A percentile compares a stretch with the other conserved stretches of the same genome.
Evolutionary conservation across 2,888 invertebrate genomes (phyloP).

Genomic region (Lasioglossum figueresi): DNA sequence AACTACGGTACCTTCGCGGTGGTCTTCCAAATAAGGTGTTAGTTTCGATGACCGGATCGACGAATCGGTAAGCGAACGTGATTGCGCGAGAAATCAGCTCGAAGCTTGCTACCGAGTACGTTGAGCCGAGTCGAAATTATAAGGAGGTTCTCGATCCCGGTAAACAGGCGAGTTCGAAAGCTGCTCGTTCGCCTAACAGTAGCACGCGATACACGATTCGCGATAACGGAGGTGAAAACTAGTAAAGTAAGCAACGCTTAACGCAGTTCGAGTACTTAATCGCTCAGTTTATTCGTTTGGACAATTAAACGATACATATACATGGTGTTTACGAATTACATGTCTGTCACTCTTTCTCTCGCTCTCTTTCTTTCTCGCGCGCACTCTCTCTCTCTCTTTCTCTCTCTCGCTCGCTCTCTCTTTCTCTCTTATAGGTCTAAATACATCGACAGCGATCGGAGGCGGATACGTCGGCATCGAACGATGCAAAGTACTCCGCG

Average conservation of each 20-base stretch:
- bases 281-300: conserved; percentile 76
- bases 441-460: conserved; percentile 79
- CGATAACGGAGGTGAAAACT: background rate
- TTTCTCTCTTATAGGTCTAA: conserved; percentile 71
- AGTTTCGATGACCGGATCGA: background rate
- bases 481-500: conserved; percentile 43
- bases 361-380: background rate
- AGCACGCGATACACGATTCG: background rate
- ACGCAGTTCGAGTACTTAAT: conserved; percentile 64
- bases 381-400: background rate
- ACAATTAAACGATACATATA: conserved; percentile 83
- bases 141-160: conserved; percentile 22
- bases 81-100: background rate
- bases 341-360: conserved; percentile 72
- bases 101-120: background rate
- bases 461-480: conserved; percentile 58
- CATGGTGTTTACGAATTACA: conserved; percentile 81
- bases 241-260: background rate
- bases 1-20: background rate
- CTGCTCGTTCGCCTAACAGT: background rate
- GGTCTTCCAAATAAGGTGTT: background rate
- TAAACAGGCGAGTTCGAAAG: background rate
- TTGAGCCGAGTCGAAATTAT: background rate
- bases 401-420: background rate
- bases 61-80: background rate